Conservation (phyloP, 2,113 vertebrate genomes). For the Tylochromis polylepis region DNA sequence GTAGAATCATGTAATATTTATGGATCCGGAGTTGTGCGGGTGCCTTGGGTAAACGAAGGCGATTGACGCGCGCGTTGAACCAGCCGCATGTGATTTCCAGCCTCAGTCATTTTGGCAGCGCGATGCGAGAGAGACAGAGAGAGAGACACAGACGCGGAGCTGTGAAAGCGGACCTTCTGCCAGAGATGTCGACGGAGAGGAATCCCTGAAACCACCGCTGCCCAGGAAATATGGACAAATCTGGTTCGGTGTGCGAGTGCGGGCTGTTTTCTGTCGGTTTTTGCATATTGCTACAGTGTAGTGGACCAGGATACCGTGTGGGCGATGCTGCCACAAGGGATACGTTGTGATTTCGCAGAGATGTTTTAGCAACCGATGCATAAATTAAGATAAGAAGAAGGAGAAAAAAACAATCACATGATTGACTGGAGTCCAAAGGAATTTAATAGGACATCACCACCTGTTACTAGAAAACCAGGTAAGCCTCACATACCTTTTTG, state of each 20-base stretch:
- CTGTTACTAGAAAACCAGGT: conserved; percentile 75
- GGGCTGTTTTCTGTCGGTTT: conserved; percentile 11
- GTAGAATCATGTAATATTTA: conserved; percentile 31
- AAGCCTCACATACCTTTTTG: conserved; percentile 32
- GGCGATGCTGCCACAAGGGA: conserved; percentile 71
- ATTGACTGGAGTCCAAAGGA: conserved; percentile 31
- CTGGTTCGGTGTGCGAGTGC: conserved; percentile 23
- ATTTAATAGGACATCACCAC: conserved; percentile 63
- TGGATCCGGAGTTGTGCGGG: conserved; percentile 33
- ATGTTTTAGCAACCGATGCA: conserved; percentile 58
- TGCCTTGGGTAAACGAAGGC: conserved; percentile 35
- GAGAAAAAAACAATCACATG: not conserved
- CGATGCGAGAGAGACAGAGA: conserved; percentile 26
- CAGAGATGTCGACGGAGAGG: conserved; percentile 60
- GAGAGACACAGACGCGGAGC: conserved; percentile 24
- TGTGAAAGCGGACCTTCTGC: conserved; percentile 47
- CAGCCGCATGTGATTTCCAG: conserved; percentile 54
- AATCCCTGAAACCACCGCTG: conserved; percentile 39
- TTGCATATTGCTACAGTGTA: conserved; percentile 37
- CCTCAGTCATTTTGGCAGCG: conserved; percentile 65
- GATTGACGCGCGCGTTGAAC: conserved; percentile 52
- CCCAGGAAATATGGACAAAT: conserved; percentile 55
- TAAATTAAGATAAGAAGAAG: conserved; percentile 38
- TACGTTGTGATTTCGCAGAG: conserved; percentile 64
- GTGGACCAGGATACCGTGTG: conserved; percentile 68